These are phyloP conservation scores for Drosophila erecta DNA, from an alignment of 1,140 invertebrate species.

Conservation along the genomic window DNA sequence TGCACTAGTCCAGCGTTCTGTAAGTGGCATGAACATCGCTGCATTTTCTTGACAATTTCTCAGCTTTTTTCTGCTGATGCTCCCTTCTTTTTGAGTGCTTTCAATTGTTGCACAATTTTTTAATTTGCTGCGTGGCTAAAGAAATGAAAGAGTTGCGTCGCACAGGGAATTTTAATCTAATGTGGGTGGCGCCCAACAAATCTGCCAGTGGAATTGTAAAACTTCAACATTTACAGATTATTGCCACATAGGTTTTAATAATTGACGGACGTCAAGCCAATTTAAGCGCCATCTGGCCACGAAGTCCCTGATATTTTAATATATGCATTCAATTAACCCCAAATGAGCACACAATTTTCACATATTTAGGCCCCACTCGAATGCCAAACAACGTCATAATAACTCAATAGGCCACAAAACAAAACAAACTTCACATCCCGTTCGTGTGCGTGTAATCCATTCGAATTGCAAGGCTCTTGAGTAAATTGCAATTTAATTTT, in stretches of 20 bases:
- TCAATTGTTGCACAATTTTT: constrained; percentile 82
- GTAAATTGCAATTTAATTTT: constrained; percentile 71
- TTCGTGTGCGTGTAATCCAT: constrained; percentile 6
- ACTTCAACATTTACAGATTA: constrained; percentile 2
- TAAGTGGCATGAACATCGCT: constrained; percentile 50
- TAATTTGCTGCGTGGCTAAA: constrained; percentile 71
- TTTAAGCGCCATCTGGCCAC: constrained; percentile 55
- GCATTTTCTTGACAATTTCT: constrained; percentile 76
- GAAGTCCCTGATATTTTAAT: constrained; percentile 49
- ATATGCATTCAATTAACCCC: constrained; percentile 72
- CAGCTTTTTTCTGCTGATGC: constrained; percentile 25
- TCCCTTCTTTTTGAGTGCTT: constrained; percentile 60
- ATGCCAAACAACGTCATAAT: constrained; percentile 65
- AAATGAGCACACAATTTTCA: constrained; percentile 74
- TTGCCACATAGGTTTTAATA: constrained; percentile 1
- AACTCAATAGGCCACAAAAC: constrained; percentile 61
- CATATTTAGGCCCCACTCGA: constrained; percentile 42
- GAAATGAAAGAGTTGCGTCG: constrained; percentile 44
- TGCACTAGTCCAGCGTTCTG: constrained; percentile 31
- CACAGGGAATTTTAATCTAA: constrained; percentile 66
- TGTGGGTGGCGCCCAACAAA: constrained; percentile 16
- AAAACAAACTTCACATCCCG: constrained; percentile 59
- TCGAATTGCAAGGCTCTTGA: constrained; percentile 23
- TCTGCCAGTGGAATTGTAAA: not conserved
- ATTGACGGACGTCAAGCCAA: constrained; percentile 32